Evolutionary conservation across 1,140 invertebrate species (phyloP).

Genomic region (Achroia grisella): DNA sequence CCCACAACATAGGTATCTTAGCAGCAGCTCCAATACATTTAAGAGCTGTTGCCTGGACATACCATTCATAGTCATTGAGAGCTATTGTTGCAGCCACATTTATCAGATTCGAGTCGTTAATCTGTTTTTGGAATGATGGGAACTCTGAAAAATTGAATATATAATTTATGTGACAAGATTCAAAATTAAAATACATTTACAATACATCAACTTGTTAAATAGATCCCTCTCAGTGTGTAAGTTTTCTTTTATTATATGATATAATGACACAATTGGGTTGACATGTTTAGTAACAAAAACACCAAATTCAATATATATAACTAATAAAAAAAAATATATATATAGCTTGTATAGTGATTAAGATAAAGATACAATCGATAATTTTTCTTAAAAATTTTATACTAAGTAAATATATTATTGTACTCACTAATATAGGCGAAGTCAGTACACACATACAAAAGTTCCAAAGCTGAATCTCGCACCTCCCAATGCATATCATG

Average conservation of each 20-base stretch:
- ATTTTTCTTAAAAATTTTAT: background rate
- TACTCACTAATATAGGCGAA: constrained; percentile 81
- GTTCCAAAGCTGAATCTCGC: constrained; percentile 81
- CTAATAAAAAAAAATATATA: no score
- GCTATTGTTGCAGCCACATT: constrained; percentile 78
- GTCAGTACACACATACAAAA: constrained; percentile 78
- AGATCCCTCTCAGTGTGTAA: no score
- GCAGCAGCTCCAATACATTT: constrained; percentile 80
- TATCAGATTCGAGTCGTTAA: constrained; percentile 79
- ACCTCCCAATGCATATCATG: constrained; percentile 84
- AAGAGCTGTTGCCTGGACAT: constrained; percentile 82
- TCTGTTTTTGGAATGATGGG: constrained; percentile 82
- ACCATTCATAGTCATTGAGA: constrained; percentile 79
- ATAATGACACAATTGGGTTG: no score
- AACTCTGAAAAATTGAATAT: constrained; percentile 75
- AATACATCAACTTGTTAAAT: no score
- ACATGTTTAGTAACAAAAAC: no score
- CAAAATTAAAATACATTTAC: no score
- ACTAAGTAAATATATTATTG: background rate
- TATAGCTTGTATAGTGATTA: no score
- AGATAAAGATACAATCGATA: background rate
- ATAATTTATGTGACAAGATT: background rate
- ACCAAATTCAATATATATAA: no score
- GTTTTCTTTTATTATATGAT: background rate
- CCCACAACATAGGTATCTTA: constrained; percentile 79